A percentile compares a stretch with the other conserved stretches of the same genome.
Conservation (phyloP, 1,140 invertebrate genomes). For the Zaprionus inermis region DNA sequence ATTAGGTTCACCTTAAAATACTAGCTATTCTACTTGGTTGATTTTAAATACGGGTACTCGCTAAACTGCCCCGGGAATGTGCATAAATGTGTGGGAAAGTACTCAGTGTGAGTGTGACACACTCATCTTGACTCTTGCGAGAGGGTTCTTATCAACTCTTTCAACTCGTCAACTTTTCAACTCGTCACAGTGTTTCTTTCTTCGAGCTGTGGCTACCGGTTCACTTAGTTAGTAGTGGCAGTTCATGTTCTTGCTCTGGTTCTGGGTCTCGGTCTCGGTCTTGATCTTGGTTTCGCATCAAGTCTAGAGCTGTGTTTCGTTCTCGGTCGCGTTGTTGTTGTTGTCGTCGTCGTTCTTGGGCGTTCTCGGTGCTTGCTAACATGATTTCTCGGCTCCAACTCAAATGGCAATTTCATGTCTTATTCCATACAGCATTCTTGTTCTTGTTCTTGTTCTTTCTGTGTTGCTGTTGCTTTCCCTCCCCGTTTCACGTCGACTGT, state of each 20-base stretch:
- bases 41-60: neutral
- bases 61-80: neutral
- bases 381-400: slow-evolving; percentile 49
- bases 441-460: slow-evolving; percentile 31
- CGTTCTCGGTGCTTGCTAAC: slow-evolving; percentile 18
- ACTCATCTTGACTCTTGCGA: neutral
- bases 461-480: slow-evolving; percentile 5
- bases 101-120: neutral
- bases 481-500: neutral
- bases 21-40: neutral
- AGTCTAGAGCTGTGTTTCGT: slow-evolving; percentile 24
- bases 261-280: slow-evolving; percentile 32
- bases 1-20: neutral
- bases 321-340: slow-evolving; percentile 12
- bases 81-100: neutral
- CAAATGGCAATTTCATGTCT: slow-evolving; percentile 64
- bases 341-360: neutral
- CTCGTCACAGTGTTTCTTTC: slow-evolving; percentile 29
- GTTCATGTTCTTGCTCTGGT: slow-evolving; percentile 29
- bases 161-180: slow-evolving; percentile 17
- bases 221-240: slow-evolving; percentile 16
- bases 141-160: slow-evolving; percentile 42
- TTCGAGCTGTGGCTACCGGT: slow-evolving; percentile 34
- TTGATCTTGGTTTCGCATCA: neutral
- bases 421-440: slow-evolving; percentile 44